These are phyloP conservation scores for Drosophila melanica DNA, from an alignment of 1,140 invertebrate species.

Conservation along the genomic window DNA sequence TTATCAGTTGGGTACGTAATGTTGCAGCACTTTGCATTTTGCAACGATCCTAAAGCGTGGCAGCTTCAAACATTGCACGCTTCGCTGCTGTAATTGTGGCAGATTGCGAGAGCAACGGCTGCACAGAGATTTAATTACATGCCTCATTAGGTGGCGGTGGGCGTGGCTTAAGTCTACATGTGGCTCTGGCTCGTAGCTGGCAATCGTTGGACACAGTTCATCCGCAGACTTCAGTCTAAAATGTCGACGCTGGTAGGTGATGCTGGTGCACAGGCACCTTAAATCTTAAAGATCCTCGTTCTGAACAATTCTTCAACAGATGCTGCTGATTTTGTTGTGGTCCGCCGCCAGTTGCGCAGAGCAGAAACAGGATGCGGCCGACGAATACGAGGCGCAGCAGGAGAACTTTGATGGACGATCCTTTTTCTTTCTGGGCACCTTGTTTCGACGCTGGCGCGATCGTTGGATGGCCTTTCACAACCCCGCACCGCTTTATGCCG, in stretches of 20 bases:
- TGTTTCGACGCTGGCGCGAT: constrained; percentile 72
- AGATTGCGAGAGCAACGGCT: constrained; percentile 13
- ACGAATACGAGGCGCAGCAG: constrained; percentile 15
- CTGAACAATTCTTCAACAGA: not conserved
- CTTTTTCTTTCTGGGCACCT: constrained; percentile 57
- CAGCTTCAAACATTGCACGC: constrained; percentile 20
- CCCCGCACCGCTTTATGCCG: constrained; percentile 58
- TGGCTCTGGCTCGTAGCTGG: not conserved
- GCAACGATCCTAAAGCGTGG: constrained; percentile 3
- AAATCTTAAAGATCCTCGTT: not conserved
- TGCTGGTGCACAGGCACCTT: not conserved
- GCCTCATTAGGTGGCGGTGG: constrained; percentile 31
- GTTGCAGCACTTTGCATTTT: not conserved
- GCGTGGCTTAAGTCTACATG: not conserved
- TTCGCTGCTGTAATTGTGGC: constrained; percentile 24
- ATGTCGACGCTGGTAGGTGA: constrained; percentile 29
- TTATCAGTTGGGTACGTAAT: not conserved
- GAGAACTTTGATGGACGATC: constrained; percentile 56
- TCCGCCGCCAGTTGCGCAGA: constrained; percentile 6
- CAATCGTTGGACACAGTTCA: constrained; percentile 18
- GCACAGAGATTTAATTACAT: constrained; percentile 23
- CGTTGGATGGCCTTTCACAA: constrained; percentile 64
- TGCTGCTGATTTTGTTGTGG: constrained; percentile 34
- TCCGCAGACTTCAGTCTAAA: constrained; percentile 7
- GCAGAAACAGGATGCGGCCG: constrained; percentile 5